Percentiles rank a stretch among this genome's conserved stretches.
These are phyloP conservation scores for Drosophila kokeensis DNA, from an alignment of 2,888 invertebrate genomes.

Conservation along the genomic window DNA sequence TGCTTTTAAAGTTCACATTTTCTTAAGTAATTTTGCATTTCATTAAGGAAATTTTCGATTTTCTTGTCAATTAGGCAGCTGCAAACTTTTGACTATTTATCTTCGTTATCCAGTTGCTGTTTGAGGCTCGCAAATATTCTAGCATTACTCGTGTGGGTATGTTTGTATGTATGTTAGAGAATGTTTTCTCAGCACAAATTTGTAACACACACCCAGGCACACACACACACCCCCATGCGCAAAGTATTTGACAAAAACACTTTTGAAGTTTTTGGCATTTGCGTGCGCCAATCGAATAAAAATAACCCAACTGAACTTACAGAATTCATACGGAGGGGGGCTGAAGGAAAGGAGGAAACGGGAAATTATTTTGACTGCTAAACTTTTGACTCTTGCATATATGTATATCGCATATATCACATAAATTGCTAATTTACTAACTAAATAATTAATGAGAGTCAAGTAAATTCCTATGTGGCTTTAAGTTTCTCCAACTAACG, in stretches of 20 bases:
- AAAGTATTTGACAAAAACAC: constrained; percentile 52
- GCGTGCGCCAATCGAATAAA: constrained; percentile 48
- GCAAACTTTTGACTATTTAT: constrained; percentile 74
- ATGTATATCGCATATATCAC: constrained; percentile 46
- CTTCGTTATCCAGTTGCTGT: constrained; percentile 59
- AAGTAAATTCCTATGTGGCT: not conserved
- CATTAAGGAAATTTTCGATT: constrained; percentile 73
- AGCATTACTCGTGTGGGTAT: constrained; percentile 19
- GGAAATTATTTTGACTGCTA: constrained; percentile 45
- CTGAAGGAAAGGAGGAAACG: not conserved
- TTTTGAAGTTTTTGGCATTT: constrained; percentile 49
- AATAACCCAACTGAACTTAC: constrained; percentile 38
- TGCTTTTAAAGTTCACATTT: constrained; percentile 31
- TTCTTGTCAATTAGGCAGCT: constrained; percentile 74
- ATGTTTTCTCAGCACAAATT: constrained; percentile 19
- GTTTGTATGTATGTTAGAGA: constrained; percentile 1
- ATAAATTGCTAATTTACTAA: constrained; percentile 62
- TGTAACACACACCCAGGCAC: constrained; percentile 2
- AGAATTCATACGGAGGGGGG: not conserved
- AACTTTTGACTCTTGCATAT: constrained; percentile 39
- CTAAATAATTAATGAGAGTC: constrained; percentile 57
- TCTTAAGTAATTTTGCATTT: constrained; percentile 61
- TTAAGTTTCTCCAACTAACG: not conserved
- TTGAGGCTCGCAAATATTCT: constrained; percentile 12
- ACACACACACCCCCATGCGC: not conserved